phyloP scores from a whole-genome alignment of 1,140 invertebrate species.

The Drosophila nigrodunni region DNA sequence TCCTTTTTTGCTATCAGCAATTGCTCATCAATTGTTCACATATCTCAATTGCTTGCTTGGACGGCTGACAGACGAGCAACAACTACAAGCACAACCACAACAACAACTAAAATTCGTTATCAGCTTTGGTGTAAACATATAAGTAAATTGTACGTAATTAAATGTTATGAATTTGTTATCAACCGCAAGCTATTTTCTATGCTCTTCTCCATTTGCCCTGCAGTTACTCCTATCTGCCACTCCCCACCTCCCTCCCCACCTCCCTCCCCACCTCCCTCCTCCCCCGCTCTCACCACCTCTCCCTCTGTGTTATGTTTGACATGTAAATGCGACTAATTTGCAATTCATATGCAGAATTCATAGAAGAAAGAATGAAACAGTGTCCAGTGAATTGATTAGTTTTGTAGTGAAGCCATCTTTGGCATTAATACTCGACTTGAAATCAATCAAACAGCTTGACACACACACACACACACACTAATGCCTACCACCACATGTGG shows the following conservation, averaged over 20 bases:
- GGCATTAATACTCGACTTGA: slow-evolving; percentile 37
- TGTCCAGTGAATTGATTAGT: slow-evolving; percentile 48
- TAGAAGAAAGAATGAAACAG: neutral
- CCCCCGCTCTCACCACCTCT: too few relatives aligned
- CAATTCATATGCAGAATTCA: slow-evolving; percentile 26
- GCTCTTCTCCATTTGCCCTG: slow-evolving; percentile 40
- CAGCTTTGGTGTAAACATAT: slow-evolving; percentile 67
- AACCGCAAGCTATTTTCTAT: slow-evolving; percentile 39
- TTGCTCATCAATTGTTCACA: slow-evolving; percentile 47
- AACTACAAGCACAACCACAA: slow-evolving; percentile 9
- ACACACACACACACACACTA: slow-evolving; percentile 1
- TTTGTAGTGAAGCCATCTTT: slow-evolving; percentile 33
- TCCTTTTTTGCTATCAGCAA: slow-evolving; percentile 39
- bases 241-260: too few relatives aligned
- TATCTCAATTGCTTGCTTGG: slow-evolving; percentile 36
- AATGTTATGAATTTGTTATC: slow-evolving; percentile 82
- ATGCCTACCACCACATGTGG: neutral
- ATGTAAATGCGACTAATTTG: slow-evolving; percentile 31
- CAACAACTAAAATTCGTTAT: slow-evolving; percentile 39
- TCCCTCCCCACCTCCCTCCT: too few relatives aligned
- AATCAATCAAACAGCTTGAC: slow-evolving; percentile 64
- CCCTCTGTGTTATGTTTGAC: neutral
- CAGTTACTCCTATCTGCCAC: neutral
- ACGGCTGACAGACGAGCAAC: slow-evolving; percentile 11
- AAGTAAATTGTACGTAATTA: slow-evolving; percentile 79